A percentile compares a stretch with the other conserved stretches of the same genome.
These are phyloP conservation scores for Mythimna impura DNA, from an alignment of 2,888 invertebrate genomes.

Conservation along the genomic window DNA sequence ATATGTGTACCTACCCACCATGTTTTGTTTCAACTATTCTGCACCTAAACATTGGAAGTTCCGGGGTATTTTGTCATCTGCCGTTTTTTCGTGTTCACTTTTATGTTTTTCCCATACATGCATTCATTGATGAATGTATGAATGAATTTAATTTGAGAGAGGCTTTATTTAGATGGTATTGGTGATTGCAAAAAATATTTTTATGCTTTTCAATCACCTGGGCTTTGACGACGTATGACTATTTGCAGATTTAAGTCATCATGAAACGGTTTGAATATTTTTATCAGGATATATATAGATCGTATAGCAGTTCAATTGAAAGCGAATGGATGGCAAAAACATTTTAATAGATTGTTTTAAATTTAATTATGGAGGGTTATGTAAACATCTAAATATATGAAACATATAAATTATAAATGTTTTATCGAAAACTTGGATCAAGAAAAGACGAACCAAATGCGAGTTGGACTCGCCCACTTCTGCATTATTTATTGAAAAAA, in stretches of 20 bases:
- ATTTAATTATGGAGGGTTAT: neutral
- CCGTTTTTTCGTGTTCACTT: slow-evolving; percentile 3
- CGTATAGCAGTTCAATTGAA: neutral
- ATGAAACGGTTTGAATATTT: neutral
- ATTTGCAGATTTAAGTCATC: neutral
- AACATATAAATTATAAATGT: too few relatives aligned
- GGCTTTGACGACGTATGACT: neutral
- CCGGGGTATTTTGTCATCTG: slow-evolving; percentile 1
- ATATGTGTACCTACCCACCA: neutral
- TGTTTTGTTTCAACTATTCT: slow-evolving; percentile 6
- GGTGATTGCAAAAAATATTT: neutral
- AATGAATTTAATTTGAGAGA: slow-evolving; percentile 23
- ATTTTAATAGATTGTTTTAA: neutral
- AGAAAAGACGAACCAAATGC: too few relatives aligned
- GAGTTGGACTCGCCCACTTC: too few relatives aligned
- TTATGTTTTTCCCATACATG: slow-evolving; percentile 2
- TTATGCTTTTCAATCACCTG: neutral
- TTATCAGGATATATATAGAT: neutral
- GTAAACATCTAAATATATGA: neutral
- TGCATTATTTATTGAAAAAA: too few relatives aligned
- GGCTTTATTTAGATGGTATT: slow-evolving; percentile 9
- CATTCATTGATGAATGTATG: slow-evolving; percentile 9
- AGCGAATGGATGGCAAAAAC: neutral
- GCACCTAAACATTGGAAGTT: slow-evolving; percentile 2
- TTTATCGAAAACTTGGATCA: too few relatives aligned